These are phyloP conservation scores for Cassiopea xamachana DNA, from an alignment of 30 jellyfish, hydroid and myxozoan species.

Conservation along the genomic window DNA sequence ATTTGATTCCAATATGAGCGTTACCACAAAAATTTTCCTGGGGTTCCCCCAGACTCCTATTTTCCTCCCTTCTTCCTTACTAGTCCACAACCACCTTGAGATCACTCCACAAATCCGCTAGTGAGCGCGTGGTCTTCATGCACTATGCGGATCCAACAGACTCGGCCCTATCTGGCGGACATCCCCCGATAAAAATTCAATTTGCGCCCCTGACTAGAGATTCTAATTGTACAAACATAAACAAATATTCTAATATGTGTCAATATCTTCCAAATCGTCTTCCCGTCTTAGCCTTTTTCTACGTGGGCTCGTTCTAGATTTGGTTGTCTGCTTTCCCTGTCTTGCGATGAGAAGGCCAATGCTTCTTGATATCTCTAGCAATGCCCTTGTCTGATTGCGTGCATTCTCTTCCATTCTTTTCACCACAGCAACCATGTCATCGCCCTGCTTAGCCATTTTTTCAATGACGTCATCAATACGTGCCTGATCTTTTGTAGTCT, in stretches of 20 bases:
- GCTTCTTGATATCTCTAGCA: neutral
- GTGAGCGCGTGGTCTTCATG: no score
- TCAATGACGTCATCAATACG: neutral
- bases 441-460: neutral
- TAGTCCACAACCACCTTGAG: no score
- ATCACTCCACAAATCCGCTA: no score
- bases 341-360: neutral
- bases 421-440: neutral
- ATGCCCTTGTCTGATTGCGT: neutral
- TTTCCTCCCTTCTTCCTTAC: no score
- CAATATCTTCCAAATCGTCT: slow-evolving; percentile 3
- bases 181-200: no score
- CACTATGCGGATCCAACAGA: no score
- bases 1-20: no score
- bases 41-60: no score
- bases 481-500: neutral
- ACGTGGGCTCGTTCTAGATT: neutral
- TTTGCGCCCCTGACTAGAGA: no score
- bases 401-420: neutral
- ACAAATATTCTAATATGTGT: neutral
- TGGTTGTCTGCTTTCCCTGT: neutral
- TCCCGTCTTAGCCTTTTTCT: neutral
- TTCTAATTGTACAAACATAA: no score
- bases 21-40: no score
- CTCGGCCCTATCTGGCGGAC: no score